Conservation (phyloP, 2,888 invertebrate species). For the Scaptomyza caliginosa region DNA sequence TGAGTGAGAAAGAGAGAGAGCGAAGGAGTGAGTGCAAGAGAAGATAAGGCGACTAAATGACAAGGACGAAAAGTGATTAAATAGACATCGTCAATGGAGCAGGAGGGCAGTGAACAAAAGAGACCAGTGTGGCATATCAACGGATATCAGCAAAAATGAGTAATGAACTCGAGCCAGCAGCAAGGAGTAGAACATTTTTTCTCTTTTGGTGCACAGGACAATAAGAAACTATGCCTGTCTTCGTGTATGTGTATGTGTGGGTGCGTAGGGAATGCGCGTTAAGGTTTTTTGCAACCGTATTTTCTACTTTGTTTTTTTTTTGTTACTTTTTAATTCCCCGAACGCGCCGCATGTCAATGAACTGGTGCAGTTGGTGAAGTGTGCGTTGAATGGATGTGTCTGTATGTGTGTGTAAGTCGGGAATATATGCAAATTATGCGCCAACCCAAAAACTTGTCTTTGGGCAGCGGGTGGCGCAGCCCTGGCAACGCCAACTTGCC, state of each 20-base stretch:
- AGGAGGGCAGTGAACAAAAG: slow-evolving; percentile 27
- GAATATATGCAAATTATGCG: slow-evolving; percentile 67
- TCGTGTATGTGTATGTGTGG: slow-evolving; percentile 29
- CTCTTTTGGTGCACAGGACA: slow-evolving; percentile 49
- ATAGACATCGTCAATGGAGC: slow-evolving; percentile 44
- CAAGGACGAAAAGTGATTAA: slow-evolving; percentile 66
- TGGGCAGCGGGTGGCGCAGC: slow-evolving; percentile 42
- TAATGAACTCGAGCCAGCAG: slow-evolving; percentile 66
- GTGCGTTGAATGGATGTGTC: slow-evolving; percentile 22
- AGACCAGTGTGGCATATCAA: slow-evolving; percentile 54
- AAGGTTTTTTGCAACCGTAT: slow-evolving; percentile 55
- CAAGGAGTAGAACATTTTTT: slow-evolving; percentile 29
- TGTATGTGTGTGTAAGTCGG: slow-evolving; percentile 14
- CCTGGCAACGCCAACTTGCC: slow-evolving; percentile 17
- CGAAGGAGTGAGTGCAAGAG: background rate
- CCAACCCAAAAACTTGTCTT: slow-evolving; percentile 71
- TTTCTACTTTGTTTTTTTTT: slow-evolving; percentile 27
- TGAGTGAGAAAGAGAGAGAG: slow-evolving; percentile 3
- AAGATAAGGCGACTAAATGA: slow-evolving; percentile 24
- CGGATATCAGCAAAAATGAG: slow-evolving; percentile 75
- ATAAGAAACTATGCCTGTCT: slow-evolving; percentile 66
- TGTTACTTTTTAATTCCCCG: slow-evolving; percentile 60
- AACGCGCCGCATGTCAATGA: slow-evolving; percentile 69
- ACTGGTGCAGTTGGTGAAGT: slow-evolving; percentile 43
- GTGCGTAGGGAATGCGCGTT: slow-evolving; percentile 46